Evolutionary conservation across 1,140 invertebrate species (phyloP).

Genomic region (Hylyphantes graminicola): DNA sequence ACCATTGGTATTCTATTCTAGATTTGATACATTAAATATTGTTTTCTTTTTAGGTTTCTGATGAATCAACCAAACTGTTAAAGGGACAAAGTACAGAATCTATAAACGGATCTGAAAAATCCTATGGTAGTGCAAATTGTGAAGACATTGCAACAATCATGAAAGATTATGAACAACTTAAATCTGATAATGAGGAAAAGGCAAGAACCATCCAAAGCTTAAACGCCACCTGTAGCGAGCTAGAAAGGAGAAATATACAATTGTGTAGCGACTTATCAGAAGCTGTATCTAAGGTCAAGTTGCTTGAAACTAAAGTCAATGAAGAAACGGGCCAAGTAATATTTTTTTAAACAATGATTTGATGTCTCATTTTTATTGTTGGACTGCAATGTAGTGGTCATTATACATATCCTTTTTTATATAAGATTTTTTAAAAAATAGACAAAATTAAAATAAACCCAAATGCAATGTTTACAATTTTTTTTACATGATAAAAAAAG

Average conservation of each 20-base stretch:
- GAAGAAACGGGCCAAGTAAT: constrained; percentile 44
- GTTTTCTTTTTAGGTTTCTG: too few relatives aligned
- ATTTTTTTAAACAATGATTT: neutral
- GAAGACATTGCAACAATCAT: neutral
- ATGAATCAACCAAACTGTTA: too few relatives aligned
- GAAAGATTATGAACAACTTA: constrained; percentile 40
- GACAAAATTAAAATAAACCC: too few relatives aligned
- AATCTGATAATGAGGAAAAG: constrained; percentile 15
- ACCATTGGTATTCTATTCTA: too few relatives aligned
- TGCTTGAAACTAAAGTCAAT: neutral
- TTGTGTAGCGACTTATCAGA: constrained; percentile 1
- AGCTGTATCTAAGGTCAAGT: constrained; percentile 13
- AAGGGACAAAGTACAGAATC: constrained; percentile 2
- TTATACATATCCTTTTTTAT: too few relatives aligned
- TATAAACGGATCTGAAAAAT: neutral
- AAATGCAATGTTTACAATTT: too few relatives aligned
- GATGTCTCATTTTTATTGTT: too few relatives aligned
- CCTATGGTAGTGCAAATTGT: neutral
- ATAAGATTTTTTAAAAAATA: too few relatives aligned
- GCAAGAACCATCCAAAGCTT: constrained; percentile 6
- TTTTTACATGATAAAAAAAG: too few relatives aligned
- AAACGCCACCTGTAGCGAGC: constrained; percentile 7
- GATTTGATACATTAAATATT: too few relatives aligned
- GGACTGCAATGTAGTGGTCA: neutral
- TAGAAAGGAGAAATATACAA: constrained; percentile 3